These are phyloP conservation scores for Antidorcas marsupialis DNA, from an alignment of 2,113 vertebrate species.

Conservation along the genomic window DNA sequence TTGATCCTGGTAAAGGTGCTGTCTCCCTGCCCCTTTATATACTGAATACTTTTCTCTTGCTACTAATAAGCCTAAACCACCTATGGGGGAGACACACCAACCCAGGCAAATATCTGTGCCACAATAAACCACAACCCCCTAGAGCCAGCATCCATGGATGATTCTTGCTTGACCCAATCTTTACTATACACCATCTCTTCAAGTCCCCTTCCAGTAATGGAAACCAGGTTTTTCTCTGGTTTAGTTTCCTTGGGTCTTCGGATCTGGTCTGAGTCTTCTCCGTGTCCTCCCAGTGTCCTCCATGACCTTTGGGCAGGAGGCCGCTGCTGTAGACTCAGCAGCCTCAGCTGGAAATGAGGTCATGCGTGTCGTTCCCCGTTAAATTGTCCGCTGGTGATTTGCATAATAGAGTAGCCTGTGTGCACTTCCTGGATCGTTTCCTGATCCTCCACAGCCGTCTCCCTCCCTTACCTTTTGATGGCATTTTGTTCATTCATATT, in stretches of 20 bases:
- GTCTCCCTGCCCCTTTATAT: neutral
- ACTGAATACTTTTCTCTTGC: neutral
- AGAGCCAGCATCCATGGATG: neutral
- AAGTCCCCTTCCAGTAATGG: neutral
- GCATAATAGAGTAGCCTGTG: neutral
- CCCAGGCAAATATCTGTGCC: neutral
- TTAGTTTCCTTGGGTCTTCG: neutral
- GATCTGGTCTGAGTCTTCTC: neutral
- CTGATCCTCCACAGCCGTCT: neutral
- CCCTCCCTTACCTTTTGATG: neutral
- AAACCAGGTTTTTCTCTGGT: neutral
- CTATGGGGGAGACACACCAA: neutral
- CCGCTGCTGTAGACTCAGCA: neutral
- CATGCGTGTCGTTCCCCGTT: neutral
- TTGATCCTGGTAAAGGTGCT: neutral
- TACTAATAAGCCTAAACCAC: neutral
- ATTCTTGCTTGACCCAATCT: neutral
- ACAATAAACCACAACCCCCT: neutral
- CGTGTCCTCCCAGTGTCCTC: neutral
- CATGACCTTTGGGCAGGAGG: neutral
- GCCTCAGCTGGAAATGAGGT: slow-evolving; percentile 1
- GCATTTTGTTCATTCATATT: neutral
- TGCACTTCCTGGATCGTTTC: neutral
- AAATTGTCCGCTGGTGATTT: neutral
- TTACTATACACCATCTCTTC: neutral